These are phyloP conservation scores for Nothobranchius kuhntae DNA, from an alignment of 2,113 vertebrate species.

Conservation along the genomic window DNA sequence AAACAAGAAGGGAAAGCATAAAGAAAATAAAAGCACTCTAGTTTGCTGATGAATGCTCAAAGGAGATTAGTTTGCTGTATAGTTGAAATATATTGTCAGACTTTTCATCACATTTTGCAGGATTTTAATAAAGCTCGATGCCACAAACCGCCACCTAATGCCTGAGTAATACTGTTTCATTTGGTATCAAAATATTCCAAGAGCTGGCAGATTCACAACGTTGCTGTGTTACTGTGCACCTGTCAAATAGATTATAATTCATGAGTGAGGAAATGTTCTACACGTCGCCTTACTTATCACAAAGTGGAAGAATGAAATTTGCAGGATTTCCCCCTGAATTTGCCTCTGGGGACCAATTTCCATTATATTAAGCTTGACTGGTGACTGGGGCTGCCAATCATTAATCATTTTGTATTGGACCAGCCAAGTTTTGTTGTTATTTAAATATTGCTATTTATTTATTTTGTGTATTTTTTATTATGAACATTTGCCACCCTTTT, in stretches of 20 bases:
- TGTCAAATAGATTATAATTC: conserved; percentile 68
- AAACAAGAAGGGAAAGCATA: conserved; percentile 1
- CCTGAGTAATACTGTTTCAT: conserved; percentile 40
- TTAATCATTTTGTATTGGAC: conserved; percentile 15
- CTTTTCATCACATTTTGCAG: conserved; percentile 26
- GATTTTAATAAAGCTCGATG: conserved; percentile 43
- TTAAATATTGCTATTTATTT: not conserved
- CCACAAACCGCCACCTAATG: conserved; percentile 33
- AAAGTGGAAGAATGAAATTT: conserved; percentile 46
- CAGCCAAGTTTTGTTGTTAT: conserved; percentile 15
- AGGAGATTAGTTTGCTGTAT: conserved; percentile 5
- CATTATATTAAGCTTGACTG: conserved; percentile 31
- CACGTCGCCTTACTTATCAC: conserved; percentile 49
- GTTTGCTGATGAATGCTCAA: conserved; percentile 14
- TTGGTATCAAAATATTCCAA: conserved; percentile 52
- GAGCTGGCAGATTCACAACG: conserved; percentile 30
- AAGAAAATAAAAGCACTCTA: conserved; percentile 9
- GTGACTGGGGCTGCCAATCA: conserved; percentile 34
- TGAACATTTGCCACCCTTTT: not conserved
- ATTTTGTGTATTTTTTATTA: not conserved
- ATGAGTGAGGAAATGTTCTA: conserved; percentile 53
- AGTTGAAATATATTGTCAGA: conserved; percentile 19
- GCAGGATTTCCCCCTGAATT: conserved; percentile 37
- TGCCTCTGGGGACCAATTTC: conserved; percentile 50
- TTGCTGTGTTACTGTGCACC: conserved; percentile 27